Evolutionary conservation across 2,888 invertebrate genomes (phyloP), one percentile per base, ranked within the genome.

Genomic region (Steromphala cineraria): DNA sequence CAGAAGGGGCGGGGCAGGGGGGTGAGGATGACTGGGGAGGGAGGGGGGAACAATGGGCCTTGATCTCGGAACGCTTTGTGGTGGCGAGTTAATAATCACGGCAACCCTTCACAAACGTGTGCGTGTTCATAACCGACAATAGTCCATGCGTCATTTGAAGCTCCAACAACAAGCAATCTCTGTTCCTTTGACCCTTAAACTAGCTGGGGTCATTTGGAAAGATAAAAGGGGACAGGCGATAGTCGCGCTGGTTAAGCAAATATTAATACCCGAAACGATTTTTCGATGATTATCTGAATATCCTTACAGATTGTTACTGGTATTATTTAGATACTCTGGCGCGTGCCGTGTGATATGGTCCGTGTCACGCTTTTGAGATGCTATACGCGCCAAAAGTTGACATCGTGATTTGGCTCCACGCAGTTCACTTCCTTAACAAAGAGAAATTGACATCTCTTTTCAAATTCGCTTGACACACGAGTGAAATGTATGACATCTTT

Each of bases 41-140:
- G 71, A 36, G 28, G 31, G 19, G 31, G 17, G 28, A 71, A 71
- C 71, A 71, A 71, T 36, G 40, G 71, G 15, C 31, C 31, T 71
- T 40, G 71, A 71, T 71, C 40, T 71, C 36, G 19, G 36, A 71
- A n/a, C 71, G 71, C 71, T 71, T 71, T 71, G 71, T 71, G 71
- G 71, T 15, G 19, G 15, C 17, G 71, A 71, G 71, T 71, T 71
- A 71, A 71, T 71, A 71, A 71, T 40, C 31, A 71, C 71, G 36
- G 36, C 36, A 40, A n/a, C 31, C 36, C 71, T 71, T 71, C 71
- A 36, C 71, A 71, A 71, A 19, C 71, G 71, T 40, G 71, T 19
- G 71, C 71, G 31, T 71, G 31, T 40, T 71, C 28, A 31, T 71
- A 71, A 71, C 71, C 15, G 40, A 71, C 71, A 71, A 71, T 71